A percentile compares a stretch with the other conserved stretches of the same genome.
Evolutionary conservation across 2,888 invertebrate genomes (phyloP).

Genomic region (Neuroscelio doddi): DNA sequence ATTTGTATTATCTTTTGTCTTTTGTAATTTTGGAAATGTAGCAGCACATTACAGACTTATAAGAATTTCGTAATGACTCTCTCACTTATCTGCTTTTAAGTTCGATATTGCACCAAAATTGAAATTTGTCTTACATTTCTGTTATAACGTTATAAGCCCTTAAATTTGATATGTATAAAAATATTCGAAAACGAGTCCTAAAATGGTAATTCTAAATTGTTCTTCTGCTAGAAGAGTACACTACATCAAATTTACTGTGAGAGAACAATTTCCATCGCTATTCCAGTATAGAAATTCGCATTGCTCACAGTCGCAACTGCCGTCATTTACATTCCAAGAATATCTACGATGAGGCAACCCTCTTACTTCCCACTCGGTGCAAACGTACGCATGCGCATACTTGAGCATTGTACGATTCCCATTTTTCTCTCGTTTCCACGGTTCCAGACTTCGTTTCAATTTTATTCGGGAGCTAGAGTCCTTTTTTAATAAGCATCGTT

Average conservation of each 20-base stretch:
- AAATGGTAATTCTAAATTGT: background rate
- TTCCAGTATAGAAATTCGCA: constrained; percentile 23
- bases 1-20: no score
- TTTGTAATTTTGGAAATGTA: no score
- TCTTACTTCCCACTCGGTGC: constrained; percentile 3
- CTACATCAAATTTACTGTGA: constrained; percentile 1
- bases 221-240: background rate
- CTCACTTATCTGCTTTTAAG: no score
- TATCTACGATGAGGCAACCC: constrained; percentile 18
- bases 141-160: background rate
- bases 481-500: constrained; percentile 45
- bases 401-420: constrained; percentile 16
- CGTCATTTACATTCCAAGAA: constrained; percentile 29
- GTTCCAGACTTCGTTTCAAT: background rate
- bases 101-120: no score
- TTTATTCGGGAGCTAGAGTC: constrained; percentile 18
- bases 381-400: constrained; percentile 22
- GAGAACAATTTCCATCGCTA: constrained; percentile 14
- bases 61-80: no score
- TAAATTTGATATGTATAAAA: no score
- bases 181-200: no score
- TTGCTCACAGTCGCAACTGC: constrained; percentile 24
- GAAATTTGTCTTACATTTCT: background rate
- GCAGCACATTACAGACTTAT: no score
- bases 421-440: constrained; percentile 2